phyloP scores from a whole-genome alignment of 2,113 vertebrate species.

The Corythornis cristatus region DNA sequence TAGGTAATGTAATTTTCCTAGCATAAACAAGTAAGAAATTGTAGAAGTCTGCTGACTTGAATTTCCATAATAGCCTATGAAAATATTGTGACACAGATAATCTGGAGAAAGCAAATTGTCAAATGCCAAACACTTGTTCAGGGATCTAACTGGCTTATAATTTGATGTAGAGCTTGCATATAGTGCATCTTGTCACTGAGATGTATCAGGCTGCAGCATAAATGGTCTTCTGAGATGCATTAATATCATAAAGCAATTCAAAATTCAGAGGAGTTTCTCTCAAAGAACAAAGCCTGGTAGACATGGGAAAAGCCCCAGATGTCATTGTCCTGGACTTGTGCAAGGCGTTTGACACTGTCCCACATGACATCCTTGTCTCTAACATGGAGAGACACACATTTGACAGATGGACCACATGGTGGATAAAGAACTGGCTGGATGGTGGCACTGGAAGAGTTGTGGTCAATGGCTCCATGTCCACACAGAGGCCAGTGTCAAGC shows the following conservation, averaged over 20 bases:
- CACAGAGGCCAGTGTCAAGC: too few species aligned
- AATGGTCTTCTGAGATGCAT: not conserved
- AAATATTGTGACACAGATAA: not conserved
- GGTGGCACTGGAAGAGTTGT: too few species aligned
- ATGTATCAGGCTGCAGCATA: not conserved
- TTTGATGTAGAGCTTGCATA: not conserved
- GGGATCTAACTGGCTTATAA: not conserved
- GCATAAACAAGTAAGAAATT: conserved; percentile 6
- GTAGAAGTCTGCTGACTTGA: conserved; percentile 8
- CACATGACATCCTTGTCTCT: too few species aligned
- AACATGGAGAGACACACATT: too few species aligned
- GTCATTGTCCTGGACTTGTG: too few species aligned
- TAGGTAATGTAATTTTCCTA: not conserved
- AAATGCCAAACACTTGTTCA: not conserved
- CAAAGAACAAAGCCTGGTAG: too few species aligned
- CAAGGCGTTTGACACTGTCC: too few species aligned
- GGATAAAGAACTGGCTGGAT: too few species aligned
- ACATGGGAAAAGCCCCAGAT: too few species aligned
- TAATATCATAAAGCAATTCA: not conserved
- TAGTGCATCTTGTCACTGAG: not conserved
- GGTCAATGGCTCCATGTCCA: too few species aligned
- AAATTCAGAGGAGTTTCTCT: not conserved
- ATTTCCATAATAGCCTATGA: not conserved
- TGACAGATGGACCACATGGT: too few species aligned
- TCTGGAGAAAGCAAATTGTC: conserved; percentile 32